phyloP scores from a whole-genome alignment of 2,888 invertebrate species.

The Eilema depressum region DNA sequence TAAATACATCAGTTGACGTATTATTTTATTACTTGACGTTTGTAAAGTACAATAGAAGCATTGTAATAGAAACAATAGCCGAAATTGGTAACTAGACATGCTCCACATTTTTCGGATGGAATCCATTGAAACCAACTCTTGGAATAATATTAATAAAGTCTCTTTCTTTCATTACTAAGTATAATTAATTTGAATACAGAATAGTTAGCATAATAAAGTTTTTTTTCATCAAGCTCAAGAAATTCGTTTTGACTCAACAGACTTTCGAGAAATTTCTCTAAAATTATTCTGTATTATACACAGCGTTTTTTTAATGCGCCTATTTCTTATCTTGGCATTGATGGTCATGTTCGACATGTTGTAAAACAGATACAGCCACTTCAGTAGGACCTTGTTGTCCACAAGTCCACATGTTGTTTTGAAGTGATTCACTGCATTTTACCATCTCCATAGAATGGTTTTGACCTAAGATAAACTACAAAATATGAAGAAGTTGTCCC shows the following conservation, averaged over 20 bases:
- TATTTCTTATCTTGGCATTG: background rate
- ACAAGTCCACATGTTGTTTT: slow-evolving; percentile 2
- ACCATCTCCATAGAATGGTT: background rate
- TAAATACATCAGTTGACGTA: slow-evolving; percentile 42
- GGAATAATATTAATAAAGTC: background rate
- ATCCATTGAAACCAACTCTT: background rate
- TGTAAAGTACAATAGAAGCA: slow-evolving; percentile 36
- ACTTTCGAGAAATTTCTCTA: background rate
- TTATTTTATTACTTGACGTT: slow-evolving; percentile 39
- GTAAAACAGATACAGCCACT: slow-evolving; percentile 6
- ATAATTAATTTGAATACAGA: background rate
- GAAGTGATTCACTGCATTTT: slow-evolving; percentile 1
- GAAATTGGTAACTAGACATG: slow-evolving; percentile 19
- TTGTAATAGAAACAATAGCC: slow-evolving; percentile 43
- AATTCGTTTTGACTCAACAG: background rate
- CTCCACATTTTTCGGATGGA: slow-evolving; percentile 22
- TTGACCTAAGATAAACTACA: background rate
- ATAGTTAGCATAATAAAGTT: too few species aligned
- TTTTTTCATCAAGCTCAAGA: background rate
- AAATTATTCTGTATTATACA: too few species aligned
- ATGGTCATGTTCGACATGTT: background rate
- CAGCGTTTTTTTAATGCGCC: background rate
- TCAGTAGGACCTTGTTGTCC: background rate
- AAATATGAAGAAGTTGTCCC: background rate
- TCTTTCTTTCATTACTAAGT: background rate